Evolutionary conservation across 2,888 invertebrate species (phyloP), one percentile per base, ranked within the genome.

Genomic region (Drosophila merina): DNA sequence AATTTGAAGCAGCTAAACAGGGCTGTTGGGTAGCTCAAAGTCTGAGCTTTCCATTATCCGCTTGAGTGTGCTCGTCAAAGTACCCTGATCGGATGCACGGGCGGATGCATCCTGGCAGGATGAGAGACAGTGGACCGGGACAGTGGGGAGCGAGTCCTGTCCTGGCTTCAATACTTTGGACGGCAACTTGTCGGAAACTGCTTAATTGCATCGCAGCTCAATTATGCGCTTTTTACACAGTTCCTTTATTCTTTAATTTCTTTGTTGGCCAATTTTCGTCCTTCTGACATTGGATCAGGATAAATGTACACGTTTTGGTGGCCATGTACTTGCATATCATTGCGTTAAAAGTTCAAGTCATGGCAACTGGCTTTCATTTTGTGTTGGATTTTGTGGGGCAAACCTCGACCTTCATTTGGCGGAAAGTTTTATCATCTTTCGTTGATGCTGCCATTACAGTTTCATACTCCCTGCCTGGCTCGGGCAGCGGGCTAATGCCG

Each of bases 181-280:
- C 76, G 77, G 80, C 77, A 85, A 76, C 75, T 79, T 89, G 86
- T 83, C 77, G 76, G 72, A 88, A 82, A 88, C 88, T 88, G 85
- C 86, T 83, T 90, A 90, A 88, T 89, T 89, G 88, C 90, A 84
- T 78, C 87, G 82, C 88, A 81, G 72, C 75, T 78, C 82, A 88
- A 89, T 90, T 90, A 89, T 79, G 72, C 80, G 87, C 88, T 75
- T 85, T 83, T 77, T 72, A 63, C 57, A 36, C 12, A 36, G 36
- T 36, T n/a, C 42, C 71, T 36, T 31, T 57, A 8, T 51, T 2
- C 31, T n/a, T 28, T 31, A 8, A 7, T 7, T 8, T 12, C 3
- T 50, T 51, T 44, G 50, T 31, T 49, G 20, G 31, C 9, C 12
- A 49, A 70, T 50, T 48, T 42, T 20, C 28, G 40, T 40, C 40